These are phyloP conservation scores for Rhadinocentrus ornatus DNA, from an alignment of 2,797 vertebrate genomes.

Conservation along the genomic window DNA sequence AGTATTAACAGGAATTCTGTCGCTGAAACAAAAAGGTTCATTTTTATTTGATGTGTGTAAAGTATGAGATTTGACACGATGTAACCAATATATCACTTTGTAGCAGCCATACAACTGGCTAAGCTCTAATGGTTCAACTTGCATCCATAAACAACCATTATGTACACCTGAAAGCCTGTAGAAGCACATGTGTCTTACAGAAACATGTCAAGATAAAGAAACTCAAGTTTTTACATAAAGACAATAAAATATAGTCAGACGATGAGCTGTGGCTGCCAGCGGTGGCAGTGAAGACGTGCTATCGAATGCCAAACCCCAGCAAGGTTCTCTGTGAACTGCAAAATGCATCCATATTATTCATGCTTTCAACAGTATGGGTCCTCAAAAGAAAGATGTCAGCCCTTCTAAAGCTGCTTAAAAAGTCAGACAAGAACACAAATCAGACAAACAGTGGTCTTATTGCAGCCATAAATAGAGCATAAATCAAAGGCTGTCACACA, in stretches of 20 bases:
- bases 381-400: not conserved
- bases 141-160: slow-evolving; percentile 25
- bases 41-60: slow-evolving; percentile 1
- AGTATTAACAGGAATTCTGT: not conserved
- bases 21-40: slow-evolving; percentile 1
- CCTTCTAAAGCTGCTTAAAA: slow-evolving; percentile 43
- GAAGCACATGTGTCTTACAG: not conserved
- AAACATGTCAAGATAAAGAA: slow-evolving; percentile 16
- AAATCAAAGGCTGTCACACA: slow-evolving; percentile 43
- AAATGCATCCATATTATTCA: slow-evolving; percentile 16
- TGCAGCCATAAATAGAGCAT: slow-evolving; percentile 47
- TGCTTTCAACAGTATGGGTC: slow-evolving; percentile 20
- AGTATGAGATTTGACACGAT: not conserved
- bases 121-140: slow-evolving; percentile 1
- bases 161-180: slow-evolving; percentile 10
- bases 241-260: slow-evolving; percentile 12
- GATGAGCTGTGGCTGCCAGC: slow-evolving; percentile 31
- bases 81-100: not conserved
- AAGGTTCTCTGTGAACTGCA: slow-evolving; percentile 10
- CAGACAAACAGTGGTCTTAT: slow-evolving; percentile 17
- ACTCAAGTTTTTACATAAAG: slow-evolving; percentile 16
- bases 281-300: slow-evolving; percentile 39
- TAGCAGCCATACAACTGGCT: slow-evolving; percentile 13
- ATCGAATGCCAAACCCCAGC: slow-evolving; percentile 13
- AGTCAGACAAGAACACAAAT: slow-evolving; percentile 37